Evolutionary conservation across 2,888 invertebrate species (phyloP).

Genomic region (Tipula unca): DNA sequence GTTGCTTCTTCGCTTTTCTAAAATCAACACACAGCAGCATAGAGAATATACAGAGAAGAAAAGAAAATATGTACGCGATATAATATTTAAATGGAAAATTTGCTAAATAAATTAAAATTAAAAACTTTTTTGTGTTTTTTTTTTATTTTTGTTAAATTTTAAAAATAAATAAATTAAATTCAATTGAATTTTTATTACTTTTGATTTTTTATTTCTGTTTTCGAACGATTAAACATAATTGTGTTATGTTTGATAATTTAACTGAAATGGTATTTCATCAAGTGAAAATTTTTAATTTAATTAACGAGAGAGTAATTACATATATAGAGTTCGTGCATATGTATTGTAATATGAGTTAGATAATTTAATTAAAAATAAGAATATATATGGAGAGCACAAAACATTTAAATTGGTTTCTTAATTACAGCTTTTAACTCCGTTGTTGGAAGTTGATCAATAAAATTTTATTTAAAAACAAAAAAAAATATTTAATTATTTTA

Average conservation of each 20-base stretch:
- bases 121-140: background rate
- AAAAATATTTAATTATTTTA: too few relatives aligned
- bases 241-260: background rate
- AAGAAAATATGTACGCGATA: background rate
- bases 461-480: too few relatives aligned
- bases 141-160: background rate
- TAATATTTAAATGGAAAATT: background rate
- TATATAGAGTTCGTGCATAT: background rate
- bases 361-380: too few relatives aligned
- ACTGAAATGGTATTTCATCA: background rate
- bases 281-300: background rate
- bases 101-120: constrained; percentile 8
- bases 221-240: background rate
- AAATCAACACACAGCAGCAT: background rate
- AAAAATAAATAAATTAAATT: constrained; percentile 8
- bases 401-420: too few relatives aligned
- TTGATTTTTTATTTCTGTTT: background rate
- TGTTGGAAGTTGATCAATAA: too few relatives aligned
- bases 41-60: too few relatives aligned
- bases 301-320: background rate
- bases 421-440: too few relatives aligned
- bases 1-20: background rate
- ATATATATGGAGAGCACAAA: too few relatives aligned
- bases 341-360: too few relatives aligned
- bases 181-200: background rate